A percentile compares a stretch with the other conserved stretches of the same genome.
These are phyloP conservation scores for Alloplasta piceator DNA, from an alignment of 2,888 invertebrate species.

Conservation along the genomic window DNA sequence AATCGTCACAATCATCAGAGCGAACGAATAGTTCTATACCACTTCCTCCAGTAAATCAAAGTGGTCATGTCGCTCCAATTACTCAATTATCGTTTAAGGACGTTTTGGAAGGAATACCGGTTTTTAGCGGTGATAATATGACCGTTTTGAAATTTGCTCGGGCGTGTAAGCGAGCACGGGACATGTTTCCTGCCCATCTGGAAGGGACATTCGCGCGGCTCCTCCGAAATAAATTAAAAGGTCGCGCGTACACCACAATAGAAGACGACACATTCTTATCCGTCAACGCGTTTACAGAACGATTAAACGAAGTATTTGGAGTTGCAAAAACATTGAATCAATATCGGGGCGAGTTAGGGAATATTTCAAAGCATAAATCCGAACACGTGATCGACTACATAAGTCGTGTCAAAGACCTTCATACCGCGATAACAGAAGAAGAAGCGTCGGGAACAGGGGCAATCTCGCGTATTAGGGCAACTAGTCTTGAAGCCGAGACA, in stretches of 20 bases:
- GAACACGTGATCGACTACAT: slow-evolving; percentile 51
- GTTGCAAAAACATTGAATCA: slow-evolving; percentile 19
- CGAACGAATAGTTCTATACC: too few species aligned
- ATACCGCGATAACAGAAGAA: not conserved
- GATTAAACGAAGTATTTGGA: slow-evolving; percentile 8
- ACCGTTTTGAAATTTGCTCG: slow-evolving; percentile 22
- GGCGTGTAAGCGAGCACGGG: slow-evolving; percentile 21
- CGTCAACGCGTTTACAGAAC: slow-evolving; percentile 4
- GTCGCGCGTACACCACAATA: slow-evolving; percentile 34
- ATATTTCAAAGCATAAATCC: slow-evolving; percentile 1
- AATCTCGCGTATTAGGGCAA: not conserved
- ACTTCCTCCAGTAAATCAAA: too few species aligned
- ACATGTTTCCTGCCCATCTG: not conserved
- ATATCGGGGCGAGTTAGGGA: slow-evolving; percentile 31
- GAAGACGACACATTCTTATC: slow-evolving; percentile 28
- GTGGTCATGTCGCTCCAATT: too few species aligned
- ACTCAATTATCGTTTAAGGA: slow-evolving; percentile 17
- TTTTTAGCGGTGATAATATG: slow-evolving; percentile 28
- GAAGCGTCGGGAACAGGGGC: not conserved
- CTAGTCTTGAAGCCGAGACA: not conserved
- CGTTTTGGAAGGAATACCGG: slow-evolving; percentile 15
- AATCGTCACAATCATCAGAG: too few species aligned
- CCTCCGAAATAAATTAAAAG: slow-evolving; percentile 30
- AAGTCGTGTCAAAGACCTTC: slow-evolving; percentile 40
- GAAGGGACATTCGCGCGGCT: slow-evolving; percentile 15